These are phyloP conservation scores for Ridgeia piscesae DNA, from an alignment of 1,140 invertebrate genomes.

Conservation along the genomic window DNA sequence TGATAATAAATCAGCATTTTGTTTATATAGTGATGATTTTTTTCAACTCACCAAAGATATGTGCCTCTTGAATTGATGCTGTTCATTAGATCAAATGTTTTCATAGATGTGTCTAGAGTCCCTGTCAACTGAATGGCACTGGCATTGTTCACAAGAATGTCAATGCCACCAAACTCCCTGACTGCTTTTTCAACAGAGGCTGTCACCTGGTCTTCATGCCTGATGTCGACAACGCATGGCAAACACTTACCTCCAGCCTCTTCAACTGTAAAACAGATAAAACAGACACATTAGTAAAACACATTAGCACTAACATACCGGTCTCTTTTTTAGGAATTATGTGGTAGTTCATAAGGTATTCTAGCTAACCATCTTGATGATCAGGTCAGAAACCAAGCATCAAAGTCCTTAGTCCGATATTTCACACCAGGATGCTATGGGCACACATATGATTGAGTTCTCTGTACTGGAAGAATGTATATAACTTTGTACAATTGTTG, in stretches of 20 bases:
- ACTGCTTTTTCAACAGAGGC: conserved; percentile 85
- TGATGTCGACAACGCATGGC: conserved; percentile 91
- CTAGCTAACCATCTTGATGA: too few relatives aligned
- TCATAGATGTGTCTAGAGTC: conserved; percentile 89
- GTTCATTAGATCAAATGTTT: conserved; percentile 64
- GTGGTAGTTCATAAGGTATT: too few relatives aligned
- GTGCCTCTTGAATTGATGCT: conserved; percentile 58
- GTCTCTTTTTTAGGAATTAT: too few relatives aligned
- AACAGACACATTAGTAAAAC: not conserved
- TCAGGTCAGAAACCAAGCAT: too few relatives aligned
- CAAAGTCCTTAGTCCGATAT: too few relatives aligned
- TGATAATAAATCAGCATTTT: not conserved
- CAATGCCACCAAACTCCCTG: conserved; percentile 92
- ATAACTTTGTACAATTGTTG: too few relatives aligned
- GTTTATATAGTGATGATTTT: not conserved
- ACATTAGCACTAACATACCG: too few relatives aligned
- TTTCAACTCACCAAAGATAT: conserved; percentile 49
- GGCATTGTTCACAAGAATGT: conserved; percentile 92
- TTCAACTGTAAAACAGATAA: conserved; percentile 22
- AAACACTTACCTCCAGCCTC: conserved; percentile 83
- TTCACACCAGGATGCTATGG: not conserved
- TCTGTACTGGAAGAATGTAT: too few relatives aligned
- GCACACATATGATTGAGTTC: too few relatives aligned
- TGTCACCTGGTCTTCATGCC: conserved; percentile 70
- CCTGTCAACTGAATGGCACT: conserved; percentile 91